Evolutionary conservation across 2,888 invertebrate genomes (phyloP).

Genomic region (Caenorhabditis afra): DNA sequence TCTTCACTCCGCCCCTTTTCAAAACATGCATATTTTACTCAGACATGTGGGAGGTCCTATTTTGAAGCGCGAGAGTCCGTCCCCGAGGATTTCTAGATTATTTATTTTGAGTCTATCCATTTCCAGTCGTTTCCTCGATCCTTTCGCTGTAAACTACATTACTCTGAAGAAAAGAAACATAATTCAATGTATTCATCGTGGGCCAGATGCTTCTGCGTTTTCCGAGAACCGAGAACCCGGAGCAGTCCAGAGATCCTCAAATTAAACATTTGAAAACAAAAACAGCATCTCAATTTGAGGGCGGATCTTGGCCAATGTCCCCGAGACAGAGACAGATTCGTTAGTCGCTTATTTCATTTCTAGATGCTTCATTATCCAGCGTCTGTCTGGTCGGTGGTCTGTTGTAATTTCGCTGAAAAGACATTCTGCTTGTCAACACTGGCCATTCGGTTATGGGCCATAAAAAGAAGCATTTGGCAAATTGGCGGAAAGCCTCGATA

Average conservation of each 20-base stretch:
- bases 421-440: slow-evolving; percentile 44
- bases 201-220: slow-evolving; percentile 30
- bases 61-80: slow-evolving; percentile 8
- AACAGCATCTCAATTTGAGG: slow-evolving; percentile 4
- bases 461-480: slow-evolving; percentile 58
- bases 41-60: slow-evolving; percentile 19
- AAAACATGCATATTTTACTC: slow-evolving; percentile 24
- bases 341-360: slow-evolving; percentile 20
- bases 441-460: slow-evolving; percentile 55
- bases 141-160: slow-evolving; percentile 13
- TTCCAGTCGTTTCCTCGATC: background rate
- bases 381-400: slow-evolving; percentile 9
- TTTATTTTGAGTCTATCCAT: slow-evolving; percentile 37
- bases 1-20: slow-evolving; percentile 19
- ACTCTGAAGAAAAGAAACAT: slow-evolving; percentile 36
- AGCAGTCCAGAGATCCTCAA: slow-evolving; percentile 27
- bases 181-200: slow-evolving; percentile 35
- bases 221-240: background rate
- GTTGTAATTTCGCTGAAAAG: slow-evolving; percentile 39
- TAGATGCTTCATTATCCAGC: slow-evolving; percentile 26
- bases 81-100: slow-evolving; percentile 40
- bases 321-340: slow-evolving; percentile 15
- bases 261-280: slow-evolving; percentile 30
- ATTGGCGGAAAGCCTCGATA: slow-evolving; percentile 51
- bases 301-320: background rate